Evolutionary conservation across 2,888 invertebrate species (phyloP).

Genomic region (Leptinotarsa juncta): DNA sequence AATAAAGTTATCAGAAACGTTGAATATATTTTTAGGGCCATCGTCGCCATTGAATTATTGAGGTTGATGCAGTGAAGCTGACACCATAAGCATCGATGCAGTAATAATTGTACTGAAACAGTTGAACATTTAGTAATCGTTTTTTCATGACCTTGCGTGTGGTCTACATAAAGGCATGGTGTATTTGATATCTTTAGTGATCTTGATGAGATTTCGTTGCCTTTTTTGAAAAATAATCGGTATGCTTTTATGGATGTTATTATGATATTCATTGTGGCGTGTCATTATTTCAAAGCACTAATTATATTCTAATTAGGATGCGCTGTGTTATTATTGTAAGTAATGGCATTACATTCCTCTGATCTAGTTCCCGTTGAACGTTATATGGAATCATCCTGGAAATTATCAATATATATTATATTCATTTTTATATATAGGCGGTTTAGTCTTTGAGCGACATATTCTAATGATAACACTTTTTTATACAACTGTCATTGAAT

Average conservation of each 20-base stretch:
- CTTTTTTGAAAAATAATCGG: constrained; percentile 35
- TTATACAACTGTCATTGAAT: too few species aligned
- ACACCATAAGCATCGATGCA: neutral
- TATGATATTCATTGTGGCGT: constrained; percentile 26
- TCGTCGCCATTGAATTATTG: constrained; percentile 14
- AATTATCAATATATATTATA: too few species aligned
- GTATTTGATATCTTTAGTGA: constrained; percentile 26
- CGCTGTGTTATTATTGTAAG: neutral
- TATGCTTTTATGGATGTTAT: constrained; percentile 19
- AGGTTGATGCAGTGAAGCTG: neutral
- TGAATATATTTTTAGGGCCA: constrained; percentile 10
- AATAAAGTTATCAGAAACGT: constrained; percentile 21
- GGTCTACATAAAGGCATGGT: constrained; percentile 27
- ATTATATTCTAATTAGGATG: constrained; percentile 31
- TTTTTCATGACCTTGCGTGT: constrained; percentile 28
- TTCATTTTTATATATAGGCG: too few species aligned
- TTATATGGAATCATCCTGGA: too few species aligned
- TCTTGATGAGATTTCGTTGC: constrained; percentile 31
- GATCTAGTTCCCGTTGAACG: neutral
- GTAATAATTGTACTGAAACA: neutral
- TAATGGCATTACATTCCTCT: neutral
- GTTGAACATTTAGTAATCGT: neutral
- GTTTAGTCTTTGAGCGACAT: too few species aligned
- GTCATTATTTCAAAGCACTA: constrained; percentile 27
- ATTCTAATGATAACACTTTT: too few species aligned